Base-by-base conservation (phyloP, 1,140 invertebrate species). In the Tetramorium alpestre region DNA sequence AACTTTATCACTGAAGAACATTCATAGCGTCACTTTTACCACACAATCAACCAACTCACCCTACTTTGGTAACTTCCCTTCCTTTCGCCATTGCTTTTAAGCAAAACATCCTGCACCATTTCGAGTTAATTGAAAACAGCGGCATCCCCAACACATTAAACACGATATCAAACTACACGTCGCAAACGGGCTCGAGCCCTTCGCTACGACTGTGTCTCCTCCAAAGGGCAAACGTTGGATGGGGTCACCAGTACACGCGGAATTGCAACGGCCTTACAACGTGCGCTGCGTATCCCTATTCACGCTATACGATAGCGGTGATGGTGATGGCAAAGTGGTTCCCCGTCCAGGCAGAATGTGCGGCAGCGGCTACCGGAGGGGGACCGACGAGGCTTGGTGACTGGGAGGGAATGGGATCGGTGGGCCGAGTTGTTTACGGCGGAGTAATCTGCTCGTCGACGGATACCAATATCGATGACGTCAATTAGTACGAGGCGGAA, bases 381-480 rank as follows among this genome's bases (percentile, higher is more conserved):
- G 86, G 75, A 88, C 87, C 82, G 91, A 33, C 33, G 33, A 33
- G 33, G 82, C 64, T 73, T 28, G 72, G 70, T 33, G 49, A 41
- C 54, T 65, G 81, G 64, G 76, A 47, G 85, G 82, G 73, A 75
- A 60, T 76, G 56, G 85, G 85, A 70, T 60, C 13, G 80, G 85
- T 90, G 92, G 92, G 92, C 90, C 93, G 93, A 94, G 91, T 94
- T 94, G 94, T 95, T 95, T 95, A 95, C 94, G 94, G 94, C 93
- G 93, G 93, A 94, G 93, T 95, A 95, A 95, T 95, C 94, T 94
- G 93, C 94, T 94, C 94, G 94, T 95, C 93, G 93, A 94, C 94
- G 94, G 92, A 95, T 94, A 95, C 94, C 94, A 94, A 95, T 95
- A 95, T 95, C 95, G 94, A 95, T 95, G 95, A 95, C 94, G 95